A percentile compares a stretch with the other conserved stretches of the same genome.
These are phyloP conservation scores for Deroptyus accipitrinus DNA, from an alignment of 2,113 vertebrate species.

Conservation along the genomic window DNA sequence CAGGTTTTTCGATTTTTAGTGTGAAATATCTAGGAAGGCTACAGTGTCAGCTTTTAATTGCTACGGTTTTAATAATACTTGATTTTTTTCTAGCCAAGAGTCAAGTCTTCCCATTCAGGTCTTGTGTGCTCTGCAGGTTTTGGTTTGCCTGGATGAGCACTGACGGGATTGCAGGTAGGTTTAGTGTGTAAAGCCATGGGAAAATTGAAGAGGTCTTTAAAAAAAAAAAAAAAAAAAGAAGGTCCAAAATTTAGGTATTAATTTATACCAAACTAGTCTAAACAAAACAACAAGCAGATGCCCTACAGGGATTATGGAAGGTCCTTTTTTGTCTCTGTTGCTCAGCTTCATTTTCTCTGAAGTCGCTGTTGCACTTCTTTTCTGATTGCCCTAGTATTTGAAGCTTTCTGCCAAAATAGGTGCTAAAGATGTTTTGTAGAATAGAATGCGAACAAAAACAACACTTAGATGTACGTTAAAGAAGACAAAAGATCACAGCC, in stretches of 20 bases:
- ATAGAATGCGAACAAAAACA: constrained; percentile 22
- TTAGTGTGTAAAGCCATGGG: not conserved
- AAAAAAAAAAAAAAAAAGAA: not conserved
- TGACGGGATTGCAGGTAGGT: not conserved
- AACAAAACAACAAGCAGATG: not conserved
- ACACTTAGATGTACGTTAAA: not conserved
- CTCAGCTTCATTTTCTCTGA: constrained; percentile 27
- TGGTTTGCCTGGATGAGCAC: not conserved
- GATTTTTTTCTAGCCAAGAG: not conserved
- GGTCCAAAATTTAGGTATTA: not conserved
- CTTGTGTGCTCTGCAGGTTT: not conserved
- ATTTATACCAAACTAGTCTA: not conserved
- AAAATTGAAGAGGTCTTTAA: not conserved
- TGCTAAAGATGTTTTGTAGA: constrained; percentile 34
- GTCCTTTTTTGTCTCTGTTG: not conserved
- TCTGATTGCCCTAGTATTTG: constrained; percentile 23
- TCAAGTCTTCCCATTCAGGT: not conserved
- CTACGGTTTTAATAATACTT: not conserved
- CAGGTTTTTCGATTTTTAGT: not conserved
- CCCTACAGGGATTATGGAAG: not conserved
- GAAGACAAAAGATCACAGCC: not conserved
- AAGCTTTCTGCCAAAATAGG: constrained; percentile 31
- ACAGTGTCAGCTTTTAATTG: not conserved
- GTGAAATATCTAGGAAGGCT: not conserved
- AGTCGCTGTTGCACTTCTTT: constrained; percentile 18